Evolutionary conservation across 2,113 vertebrate genomes (phyloP).

Genomic region (Lepidothrix coronata): DNA sequence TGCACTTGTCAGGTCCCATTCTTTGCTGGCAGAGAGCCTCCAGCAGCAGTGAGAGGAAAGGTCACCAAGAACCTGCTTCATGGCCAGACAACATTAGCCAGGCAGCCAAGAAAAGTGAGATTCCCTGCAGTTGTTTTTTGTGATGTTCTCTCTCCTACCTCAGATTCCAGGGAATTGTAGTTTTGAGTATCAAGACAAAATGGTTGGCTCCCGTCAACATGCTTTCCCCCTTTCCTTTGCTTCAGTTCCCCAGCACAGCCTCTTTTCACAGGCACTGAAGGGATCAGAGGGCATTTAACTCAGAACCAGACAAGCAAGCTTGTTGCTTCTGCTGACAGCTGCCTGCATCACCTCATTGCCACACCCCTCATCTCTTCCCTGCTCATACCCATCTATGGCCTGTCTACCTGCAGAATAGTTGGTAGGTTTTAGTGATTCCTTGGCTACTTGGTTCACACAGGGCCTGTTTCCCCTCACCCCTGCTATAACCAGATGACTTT

Average conservation of each 20-base stretch:
- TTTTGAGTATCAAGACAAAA: background rate
- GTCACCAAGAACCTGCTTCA: background rate
- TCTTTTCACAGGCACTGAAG: background rate
- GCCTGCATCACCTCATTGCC: background rate
- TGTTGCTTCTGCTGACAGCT: background rate
- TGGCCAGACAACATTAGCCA: background rate
- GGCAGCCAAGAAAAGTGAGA: background rate
- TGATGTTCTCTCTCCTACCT: background rate
- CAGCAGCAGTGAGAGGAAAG: background rate
- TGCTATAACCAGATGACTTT: background rate
- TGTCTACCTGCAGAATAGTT: background rate
- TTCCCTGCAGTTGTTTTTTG: background rate
- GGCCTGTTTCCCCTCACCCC: background rate
- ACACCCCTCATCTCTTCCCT: background rate
- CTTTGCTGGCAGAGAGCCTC: background rate
- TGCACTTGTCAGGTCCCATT: background rate
- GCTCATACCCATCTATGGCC: background rate
- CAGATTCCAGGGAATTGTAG: background rate
- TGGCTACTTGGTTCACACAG: background rate
- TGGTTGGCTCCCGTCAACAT: background rate
- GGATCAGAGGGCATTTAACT: background rate
- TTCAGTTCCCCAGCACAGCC: background rate
- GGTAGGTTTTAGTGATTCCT: background rate
- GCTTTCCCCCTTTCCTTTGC: background rate
- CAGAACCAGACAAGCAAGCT: background rate